A percentile compares a stretch with the other conserved stretches of the same genome.
These are phyloP conservation scores for Catagonus wagneri DNA, from an alignment of 2,113 vertebrate genomes.

Conservation along the genomic window DNA sequence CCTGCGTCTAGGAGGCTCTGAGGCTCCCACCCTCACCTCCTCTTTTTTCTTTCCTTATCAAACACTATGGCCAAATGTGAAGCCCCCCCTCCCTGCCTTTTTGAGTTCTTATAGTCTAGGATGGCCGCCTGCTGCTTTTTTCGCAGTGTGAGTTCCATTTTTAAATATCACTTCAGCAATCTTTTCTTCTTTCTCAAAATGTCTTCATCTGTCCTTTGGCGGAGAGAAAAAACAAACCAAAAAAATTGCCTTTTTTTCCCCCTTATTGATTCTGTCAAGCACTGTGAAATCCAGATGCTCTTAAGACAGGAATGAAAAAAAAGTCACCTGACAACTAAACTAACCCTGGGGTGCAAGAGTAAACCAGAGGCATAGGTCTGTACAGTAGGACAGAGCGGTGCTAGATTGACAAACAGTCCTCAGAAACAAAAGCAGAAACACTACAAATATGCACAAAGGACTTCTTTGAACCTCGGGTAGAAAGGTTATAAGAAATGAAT, in stretches of 20 bases:
- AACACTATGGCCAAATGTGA: neutral
- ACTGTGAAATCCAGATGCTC: constrained; percentile 64
- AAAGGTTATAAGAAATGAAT: neutral
- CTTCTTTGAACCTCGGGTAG: neutral
- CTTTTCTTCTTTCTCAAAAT: constrained; percentile 60
- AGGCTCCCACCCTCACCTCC: fast-evolving
- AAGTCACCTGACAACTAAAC: constrained; percentile 57
- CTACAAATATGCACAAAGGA: neutral
- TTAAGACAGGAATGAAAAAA: constrained; percentile 45
- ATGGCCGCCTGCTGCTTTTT: constrained; percentile 9
- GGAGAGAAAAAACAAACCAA: constrained; percentile 2
- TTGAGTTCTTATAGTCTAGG: neutral
- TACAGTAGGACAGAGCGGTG: neutral
- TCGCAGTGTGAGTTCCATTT: constrained; percentile 21
- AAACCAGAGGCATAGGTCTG: neutral
- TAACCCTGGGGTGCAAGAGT: neutral
- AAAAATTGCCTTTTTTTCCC: neutral
- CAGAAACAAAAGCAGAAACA: neutral
- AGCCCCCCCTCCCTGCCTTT: neutral
- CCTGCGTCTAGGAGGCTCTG: neutral
- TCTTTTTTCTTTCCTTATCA: neutral
- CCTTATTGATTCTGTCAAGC: constrained; percentile 72
- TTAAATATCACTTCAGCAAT: constrained; percentile 54
- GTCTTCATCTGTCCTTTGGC: constrained; percentile 71
- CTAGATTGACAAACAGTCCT: neutral